These are phyloP conservation scores for Bacillus rossius DNA, from an alignment of 1,140 invertebrate species.

Conservation along the genomic window DNA sequence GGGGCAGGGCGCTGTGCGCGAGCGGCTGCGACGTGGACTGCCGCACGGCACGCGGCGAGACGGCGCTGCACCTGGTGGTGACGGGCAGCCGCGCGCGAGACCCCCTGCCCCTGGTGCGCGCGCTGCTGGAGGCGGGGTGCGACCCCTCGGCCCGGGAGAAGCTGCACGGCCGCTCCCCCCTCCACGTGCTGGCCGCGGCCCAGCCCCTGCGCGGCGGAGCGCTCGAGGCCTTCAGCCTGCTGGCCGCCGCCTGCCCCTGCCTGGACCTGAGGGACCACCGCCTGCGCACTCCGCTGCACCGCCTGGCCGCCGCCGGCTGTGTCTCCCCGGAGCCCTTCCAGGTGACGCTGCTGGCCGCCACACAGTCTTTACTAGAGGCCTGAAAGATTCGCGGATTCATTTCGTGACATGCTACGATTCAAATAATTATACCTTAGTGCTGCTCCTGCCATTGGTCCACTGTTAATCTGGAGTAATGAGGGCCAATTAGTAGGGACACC, in stretches of 20 bases:
- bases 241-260: constrained; percentile 35
- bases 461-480: no score
- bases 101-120: constrained; percentile 35
- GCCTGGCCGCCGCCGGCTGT: constrained; percentile 33
- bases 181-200: constrained; percentile 40
- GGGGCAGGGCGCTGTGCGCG: constrained; percentile 33
- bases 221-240: constrained; percentile 33
- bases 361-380: no score
- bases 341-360: constrained; percentile 5
- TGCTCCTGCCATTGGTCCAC: no score
- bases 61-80: constrained; percentile 41
- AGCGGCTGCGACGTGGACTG: constrained; percentile 40
- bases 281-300: constrained; percentile 38
- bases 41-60: constrained; percentile 41
- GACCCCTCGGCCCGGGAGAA: constrained; percentile 41
- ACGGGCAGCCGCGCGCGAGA: constrained; percentile 31
- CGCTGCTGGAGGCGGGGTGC: constrained; percentile 38
- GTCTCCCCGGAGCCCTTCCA: constrained; percentile 6
- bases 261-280: constrained; percentile 40
- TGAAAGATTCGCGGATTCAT: no score
- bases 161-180: constrained; percentile 38
- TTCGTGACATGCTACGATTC: no score
- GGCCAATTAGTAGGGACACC: no score
- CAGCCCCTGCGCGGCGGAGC: constrained; percentile 21
- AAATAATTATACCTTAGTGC: no score